Percentiles rank a stretch among this genome's conserved stretches.
Evolutionary conservation across 2,113 vertebrate species (phyloP).

Genomic region (Campylomormyrus numenius): DNA sequence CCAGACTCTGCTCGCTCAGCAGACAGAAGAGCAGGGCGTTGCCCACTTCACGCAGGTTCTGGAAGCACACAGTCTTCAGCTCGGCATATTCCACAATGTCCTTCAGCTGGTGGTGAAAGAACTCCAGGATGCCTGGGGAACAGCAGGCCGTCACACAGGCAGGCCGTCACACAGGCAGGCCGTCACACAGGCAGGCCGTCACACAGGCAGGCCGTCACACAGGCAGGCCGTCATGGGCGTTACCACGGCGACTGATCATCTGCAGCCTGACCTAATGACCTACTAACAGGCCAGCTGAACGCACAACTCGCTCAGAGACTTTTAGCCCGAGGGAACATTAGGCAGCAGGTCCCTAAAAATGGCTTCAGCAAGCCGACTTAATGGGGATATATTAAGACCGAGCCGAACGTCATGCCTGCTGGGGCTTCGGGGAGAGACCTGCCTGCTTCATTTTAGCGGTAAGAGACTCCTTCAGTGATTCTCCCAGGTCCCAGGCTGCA

Average conservation of each 20-base stretch:
- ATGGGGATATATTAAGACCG: background rate
- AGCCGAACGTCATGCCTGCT: background rate
- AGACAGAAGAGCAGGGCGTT: constrained; percentile 81
- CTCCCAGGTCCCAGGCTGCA: background rate
- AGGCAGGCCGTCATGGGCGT: background rate
- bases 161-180: background rate
- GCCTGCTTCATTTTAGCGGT: background rate
- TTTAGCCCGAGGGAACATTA: background rate
- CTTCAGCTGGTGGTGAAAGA: constrained; percentile 84
- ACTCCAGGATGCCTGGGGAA: constrained; percentile 73
- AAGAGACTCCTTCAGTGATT: background rate
- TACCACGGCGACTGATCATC: background rate
- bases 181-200: background rate
- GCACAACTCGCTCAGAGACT: background rate
- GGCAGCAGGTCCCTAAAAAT: background rate
- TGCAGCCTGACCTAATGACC: background rate
- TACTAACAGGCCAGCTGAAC: background rate
- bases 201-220: background rate
- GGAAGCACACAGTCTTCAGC: constrained; percentile 81
- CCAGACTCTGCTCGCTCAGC: constrained; percentile 81
- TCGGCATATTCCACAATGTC: constrained; percentile 85
- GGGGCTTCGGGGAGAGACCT: background rate
- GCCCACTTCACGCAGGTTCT: constrained; percentile 80
- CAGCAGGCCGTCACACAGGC: background rate
- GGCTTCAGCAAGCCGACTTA: background rate